phyloP scores from a whole-genome alignment of 2,888 invertebrate genomes.

The Leptopterna dolabrata region DNA sequence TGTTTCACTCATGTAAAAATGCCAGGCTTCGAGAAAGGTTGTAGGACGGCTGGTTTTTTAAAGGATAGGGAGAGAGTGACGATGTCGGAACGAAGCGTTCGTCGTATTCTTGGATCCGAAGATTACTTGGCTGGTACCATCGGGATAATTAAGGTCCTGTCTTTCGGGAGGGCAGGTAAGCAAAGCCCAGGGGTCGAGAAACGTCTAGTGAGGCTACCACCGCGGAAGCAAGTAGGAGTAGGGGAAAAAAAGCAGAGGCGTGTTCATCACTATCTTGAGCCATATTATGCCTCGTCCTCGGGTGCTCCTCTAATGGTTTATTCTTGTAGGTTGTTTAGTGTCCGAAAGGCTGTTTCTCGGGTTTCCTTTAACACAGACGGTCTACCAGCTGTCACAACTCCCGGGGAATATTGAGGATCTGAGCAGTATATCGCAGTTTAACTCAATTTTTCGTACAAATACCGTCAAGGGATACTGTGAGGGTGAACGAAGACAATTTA shows the following conservation, averaged over 20 bases:
- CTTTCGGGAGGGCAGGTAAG: neutral
- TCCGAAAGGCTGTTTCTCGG: neutral
- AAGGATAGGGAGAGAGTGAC: neutral
- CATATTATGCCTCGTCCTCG: neutral
- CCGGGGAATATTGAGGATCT: neutral
- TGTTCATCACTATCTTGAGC: constrained; percentile 23
- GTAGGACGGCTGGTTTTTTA: neutral
- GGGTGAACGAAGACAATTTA: too few relatives aligned
- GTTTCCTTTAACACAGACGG: neutral
- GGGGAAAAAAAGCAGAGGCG: neutral
- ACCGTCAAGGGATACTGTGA: too few relatives aligned
- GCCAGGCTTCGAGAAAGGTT: neutral
- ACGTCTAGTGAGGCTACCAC: neutral
- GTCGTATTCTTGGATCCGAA: constrained; percentile 9
- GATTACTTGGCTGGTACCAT: neutral
- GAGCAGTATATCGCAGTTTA: too few relatives aligned
- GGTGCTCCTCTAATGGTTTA: neutral
- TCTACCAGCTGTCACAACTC: neutral
- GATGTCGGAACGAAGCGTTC: neutral
- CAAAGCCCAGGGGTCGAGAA: neutral
- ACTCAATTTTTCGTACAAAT: too few relatives aligned
- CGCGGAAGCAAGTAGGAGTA: neutral
- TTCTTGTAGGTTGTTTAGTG: neutral
- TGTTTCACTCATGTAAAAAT: neutral
- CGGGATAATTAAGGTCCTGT: constrained; percentile 12